Base-by-base conservation (phyloP, 2,113 vertebrate species). In the Orthonyx spaldingii region DNA sequence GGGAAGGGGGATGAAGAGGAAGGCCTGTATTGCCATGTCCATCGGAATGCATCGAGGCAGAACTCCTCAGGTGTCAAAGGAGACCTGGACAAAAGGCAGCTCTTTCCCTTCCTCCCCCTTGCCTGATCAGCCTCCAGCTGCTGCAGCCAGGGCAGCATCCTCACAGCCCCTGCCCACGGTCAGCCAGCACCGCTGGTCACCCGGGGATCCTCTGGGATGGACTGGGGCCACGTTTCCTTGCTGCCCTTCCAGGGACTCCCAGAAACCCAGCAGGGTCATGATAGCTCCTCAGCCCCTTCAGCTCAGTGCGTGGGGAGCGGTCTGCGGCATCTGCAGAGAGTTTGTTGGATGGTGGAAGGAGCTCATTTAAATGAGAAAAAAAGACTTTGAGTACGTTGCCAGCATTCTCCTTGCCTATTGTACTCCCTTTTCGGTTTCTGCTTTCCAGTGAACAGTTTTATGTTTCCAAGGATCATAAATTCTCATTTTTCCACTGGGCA, bases 391-490 rank as follows among this genome's bases (percentile, higher is more conserved):
- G 76, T 88, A 20, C 1, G 1, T 78, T 96, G 90, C 94, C 94
- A 96, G 72, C 90, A 71, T 88, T 96, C 88, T 96, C 60, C 53
- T 86, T 59, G 90, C 85, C 95, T 90, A 93, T 96, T 97, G 92
- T 95, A 21, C 90, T 96, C 76, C 52, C 78, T n/a, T 65, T 86
- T 96, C 6, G 5, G 16, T 68, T 94, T 81, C 68, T 92, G 64
- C 92, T 95, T 95, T 96, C 88, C 83, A 60, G 52, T 68, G 68
- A 86, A 60, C 86, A 65, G 90, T 90, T 96, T 94, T 96, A 95
- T 95, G 96, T 90, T 95, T 96, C 88, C 85, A 94, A 87, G 96
- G 93, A 89, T 94, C 96, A 95, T 97, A 97, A 97, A 97, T 97
- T 93, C 94, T 95, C 90, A 60, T 93, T 96, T 96, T 90, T 92